Evolutionary conservation across 2,113 vertebrate genomes (phyloP).

Genomic region (Strix aluco): DNA sequence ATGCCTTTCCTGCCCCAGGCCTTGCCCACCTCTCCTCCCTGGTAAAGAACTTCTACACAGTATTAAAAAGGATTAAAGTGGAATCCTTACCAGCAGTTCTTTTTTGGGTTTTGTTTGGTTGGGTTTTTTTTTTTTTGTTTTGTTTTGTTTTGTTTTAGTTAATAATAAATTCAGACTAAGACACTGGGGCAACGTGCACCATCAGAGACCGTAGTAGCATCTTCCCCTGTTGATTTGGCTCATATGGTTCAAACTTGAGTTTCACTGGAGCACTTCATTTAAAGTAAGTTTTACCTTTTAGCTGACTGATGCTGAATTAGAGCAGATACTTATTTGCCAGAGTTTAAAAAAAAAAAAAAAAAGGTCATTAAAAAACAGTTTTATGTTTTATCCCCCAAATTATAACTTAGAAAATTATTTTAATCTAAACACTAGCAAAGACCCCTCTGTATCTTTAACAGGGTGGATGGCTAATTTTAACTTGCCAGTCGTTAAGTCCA

Average conservation of each 20-base stretch:
- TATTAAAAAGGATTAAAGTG: conserved; percentile 77
- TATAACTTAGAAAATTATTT: conserved; percentile 64
- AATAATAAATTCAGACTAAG: conserved; percentile 68
- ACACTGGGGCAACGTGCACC: conserved; percentile 70
- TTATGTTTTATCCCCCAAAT: conserved; percentile 71
- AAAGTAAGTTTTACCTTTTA: conserved; percentile 72
- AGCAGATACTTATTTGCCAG: conserved; percentile 71
- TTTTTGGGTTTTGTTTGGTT: conserved; percentile 66
- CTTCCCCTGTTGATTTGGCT: conserved; percentile 75
- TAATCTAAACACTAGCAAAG: conserved; percentile 78
- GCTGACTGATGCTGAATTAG: conserved; percentile 72
- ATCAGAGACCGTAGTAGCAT: conserved; percentile 69
- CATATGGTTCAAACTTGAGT: conserved; percentile 73
- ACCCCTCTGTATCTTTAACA: conserved; percentile 50
- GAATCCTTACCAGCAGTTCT: conserved; percentile 82
- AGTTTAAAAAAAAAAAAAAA: conserved; percentile 31
- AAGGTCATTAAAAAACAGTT: conserved; percentile 56
- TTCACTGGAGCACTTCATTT: conserved; percentile 75
- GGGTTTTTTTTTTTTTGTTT: conserved; percentile 21
- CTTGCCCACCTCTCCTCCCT: conserved; percentile 94
- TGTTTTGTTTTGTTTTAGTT: conserved; percentile 47
- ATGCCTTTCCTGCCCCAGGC: conserved; percentile 98
- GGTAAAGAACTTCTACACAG: conserved; percentile 84
- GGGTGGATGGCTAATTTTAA: conserved; percentile 68
- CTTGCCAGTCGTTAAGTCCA: conserved; percentile 61